Evolutionary conservation across 2,888 invertebrate genomes (phyloP).

Genomic region (Venustoraphidia nigricollis): DNA sequence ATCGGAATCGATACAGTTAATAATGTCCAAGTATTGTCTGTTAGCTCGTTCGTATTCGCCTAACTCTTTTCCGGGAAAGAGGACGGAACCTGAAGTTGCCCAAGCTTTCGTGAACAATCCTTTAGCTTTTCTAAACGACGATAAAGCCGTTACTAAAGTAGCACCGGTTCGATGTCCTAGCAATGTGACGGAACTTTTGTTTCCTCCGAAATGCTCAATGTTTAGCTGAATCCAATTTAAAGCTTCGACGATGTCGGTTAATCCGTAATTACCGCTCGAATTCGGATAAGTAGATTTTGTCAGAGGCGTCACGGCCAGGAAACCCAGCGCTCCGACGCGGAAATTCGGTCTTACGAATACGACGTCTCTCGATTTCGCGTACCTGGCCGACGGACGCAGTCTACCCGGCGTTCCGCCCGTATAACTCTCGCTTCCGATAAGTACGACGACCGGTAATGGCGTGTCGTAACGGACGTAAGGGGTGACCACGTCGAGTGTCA

Average conservation of each 20-base stretch:
- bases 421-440: constrained; percentile 67
- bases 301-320: constrained; percentile 57
- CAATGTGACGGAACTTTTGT: constrained; percentile 59
- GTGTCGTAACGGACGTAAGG: constrained; percentile 65
- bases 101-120: constrained; percentile 61
- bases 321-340: constrained; percentile 64
- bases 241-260: constrained; percentile 63
- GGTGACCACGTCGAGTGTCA: constrained; percentile 68
- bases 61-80: constrained; percentile 50
- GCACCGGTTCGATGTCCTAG: constrained; percentile 78
- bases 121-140: constrained; percentile 37
- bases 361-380: constrained; percentile 62
- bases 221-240: constrained; percentile 69
- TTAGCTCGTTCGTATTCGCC: constrained; percentile 43
- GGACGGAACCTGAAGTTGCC: constrained; percentile 63
- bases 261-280: constrained; percentile 73
- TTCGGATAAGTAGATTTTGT: constrained; percentile 53
- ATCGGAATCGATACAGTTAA: constrained; percentile 32
- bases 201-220: constrained; percentile 72
- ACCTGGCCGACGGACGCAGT: constrained; percentile 56
- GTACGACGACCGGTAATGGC: constrained; percentile 67
- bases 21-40: constrained; percentile 38
- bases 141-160: constrained; percentile 63
- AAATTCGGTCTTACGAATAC: constrained; percentile 81
- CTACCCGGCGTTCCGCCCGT: constrained; percentile 60